A percentile compares a stretch with the other conserved stretches of the same genome.
Conservation (phyloP, 1,140 invertebrate genomes). For the Drosophila setifemur region DNA sequence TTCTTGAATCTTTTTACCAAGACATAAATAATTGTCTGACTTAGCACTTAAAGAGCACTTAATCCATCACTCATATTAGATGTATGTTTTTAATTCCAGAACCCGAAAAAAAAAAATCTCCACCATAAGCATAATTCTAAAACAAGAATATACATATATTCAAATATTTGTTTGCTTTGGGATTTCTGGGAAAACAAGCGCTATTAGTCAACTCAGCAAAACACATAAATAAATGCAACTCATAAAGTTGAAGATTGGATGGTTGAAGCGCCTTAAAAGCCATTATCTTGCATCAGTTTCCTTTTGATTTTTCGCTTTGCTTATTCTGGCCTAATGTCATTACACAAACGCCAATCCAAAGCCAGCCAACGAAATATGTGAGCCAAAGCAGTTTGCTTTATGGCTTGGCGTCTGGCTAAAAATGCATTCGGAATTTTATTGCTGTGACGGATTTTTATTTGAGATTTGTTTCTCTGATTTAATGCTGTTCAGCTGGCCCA, state of each 20-base stretch:
- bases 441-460: constrained; percentile 32
- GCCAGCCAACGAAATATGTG: constrained; percentile 28
- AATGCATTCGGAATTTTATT: constrained; percentile 65
- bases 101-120: too few relatives aligned
- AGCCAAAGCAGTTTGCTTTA: constrained; percentile 55
- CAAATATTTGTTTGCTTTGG: constrained; percentile 6
- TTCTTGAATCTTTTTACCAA: too few relatives aligned
- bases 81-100: too few relatives aligned
- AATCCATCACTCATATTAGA: too few relatives aligned
- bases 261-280: constrained; percentile 31
- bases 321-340: constrained; percentile 64
- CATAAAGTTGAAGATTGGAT: constrained; percentile 61
- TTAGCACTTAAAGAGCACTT: too few relatives aligned
- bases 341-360: constrained; percentile 29
- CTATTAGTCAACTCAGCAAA: background rate
- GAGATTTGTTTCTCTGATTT: constrained; percentile 52
- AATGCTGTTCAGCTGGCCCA: constrained; percentile 48
- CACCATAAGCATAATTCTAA: too few relatives aligned
- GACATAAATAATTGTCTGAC: too few relatives aligned
- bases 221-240: constrained; percentile 47
- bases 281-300: constrained; percentile 18
- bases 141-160: background rate
- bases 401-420: constrained; percentile 23
- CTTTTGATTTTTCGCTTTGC: constrained; percentile 23
- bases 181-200: constrained; percentile 3